Evolutionary conservation across 2,888 invertebrate species (phyloP), one percentile per base, ranked within the genome.

Genomic region (Ypsolopha scabrella): DNA sequence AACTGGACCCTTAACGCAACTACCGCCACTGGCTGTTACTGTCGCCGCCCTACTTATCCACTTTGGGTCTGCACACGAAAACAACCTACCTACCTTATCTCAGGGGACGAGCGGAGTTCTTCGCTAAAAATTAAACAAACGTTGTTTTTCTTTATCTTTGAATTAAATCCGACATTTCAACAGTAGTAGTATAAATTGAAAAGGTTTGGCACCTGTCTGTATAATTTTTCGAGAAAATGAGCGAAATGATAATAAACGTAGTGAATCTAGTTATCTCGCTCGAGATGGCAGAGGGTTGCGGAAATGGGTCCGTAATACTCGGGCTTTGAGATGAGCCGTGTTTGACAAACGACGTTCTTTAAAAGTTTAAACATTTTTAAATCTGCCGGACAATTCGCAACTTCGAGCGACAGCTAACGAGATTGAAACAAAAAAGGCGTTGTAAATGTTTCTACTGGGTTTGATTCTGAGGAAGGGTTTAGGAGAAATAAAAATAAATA

Each of bases 211-310:
- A 43, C 24, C 24, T 43, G 43, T 43, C 43, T 13, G 57, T 57
- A 59, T 59, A 60, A 62, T 63, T 76, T n/a, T 74, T 72, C 66
- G 61, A 64, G 67, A 75, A 71, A 73, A 75, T 70, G 71, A 75
- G 69, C 65, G 68, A 74, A 74, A 75, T 71, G 71, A 70, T 71
- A 72, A 72, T 67, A 71, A 70, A 72, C 75, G 67, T 68, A 68
- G 69, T 68, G 69, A 74, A 80, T 77, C 68, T 70, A 76, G 77
- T 79, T 77, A 77, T 70, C 58, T 56, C 69, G 76, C 77, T 73
- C 72, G 72, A 70, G 66, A 69, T 72, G 63, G 68, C 72, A 70
- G 71, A 74, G 68, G 72, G 71, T 72, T 69, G 70, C 69, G 70
- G 68, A 76, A 78, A 78, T 78, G 67, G 75, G 73, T 75, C 75